These are phyloP conservation scores for Drosophila truncata DNA, from an alignment of 1,140 invertebrate species.

Conservation along the genomic window DNA sequence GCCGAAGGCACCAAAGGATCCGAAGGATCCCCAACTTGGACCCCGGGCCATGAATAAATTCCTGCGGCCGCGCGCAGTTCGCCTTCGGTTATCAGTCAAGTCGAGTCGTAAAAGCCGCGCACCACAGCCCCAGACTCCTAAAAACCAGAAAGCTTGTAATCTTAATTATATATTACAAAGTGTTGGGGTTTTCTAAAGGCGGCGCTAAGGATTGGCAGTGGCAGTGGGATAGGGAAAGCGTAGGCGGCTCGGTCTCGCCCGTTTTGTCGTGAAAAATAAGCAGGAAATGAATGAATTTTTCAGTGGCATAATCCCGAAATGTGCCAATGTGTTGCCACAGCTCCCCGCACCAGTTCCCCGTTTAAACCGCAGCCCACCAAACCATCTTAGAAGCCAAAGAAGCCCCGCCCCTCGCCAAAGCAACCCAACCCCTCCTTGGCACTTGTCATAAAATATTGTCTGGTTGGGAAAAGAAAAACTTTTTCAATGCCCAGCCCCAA, in stretches of 20 bases:
- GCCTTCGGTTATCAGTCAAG: conserved; percentile 79
- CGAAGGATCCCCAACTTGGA: conserved; percentile 35
- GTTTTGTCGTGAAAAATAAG: conserved; percentile 74
- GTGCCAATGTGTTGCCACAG: conserved; percentile 76
- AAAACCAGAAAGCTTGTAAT: conserved; percentile 79
- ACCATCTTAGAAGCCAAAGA: conserved; percentile 42
- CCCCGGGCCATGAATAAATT: conserved; percentile 77
- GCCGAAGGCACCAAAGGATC: conserved; percentile 54
- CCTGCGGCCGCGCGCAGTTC: conserved; percentile 47
- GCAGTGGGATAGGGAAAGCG: not conserved
- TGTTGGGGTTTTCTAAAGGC: conserved; percentile 54
- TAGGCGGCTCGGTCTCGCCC: conserved; percentile 25
- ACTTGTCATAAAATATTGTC: conserved; percentile 84
- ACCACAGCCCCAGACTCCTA: conserved; percentile 51
- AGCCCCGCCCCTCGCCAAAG: not conserved
- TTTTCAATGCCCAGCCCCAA: conserved; percentile 67
- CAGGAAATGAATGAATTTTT: conserved; percentile 84
- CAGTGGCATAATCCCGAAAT: conserved; percentile 80
- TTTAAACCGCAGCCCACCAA: conserved; percentile 34
- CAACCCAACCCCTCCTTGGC: conserved; percentile 16
- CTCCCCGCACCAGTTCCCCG: conserved; percentile 6
- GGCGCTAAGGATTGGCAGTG: conserved; percentile 1
- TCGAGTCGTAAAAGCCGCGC: conserved; percentile 53
- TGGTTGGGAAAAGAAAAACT: conserved; percentile 79
- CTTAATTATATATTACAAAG: conserved; percentile 84